Conservation (phyloP, 1,140 invertebrate species). For the Phymastichus coffea region DNA sequence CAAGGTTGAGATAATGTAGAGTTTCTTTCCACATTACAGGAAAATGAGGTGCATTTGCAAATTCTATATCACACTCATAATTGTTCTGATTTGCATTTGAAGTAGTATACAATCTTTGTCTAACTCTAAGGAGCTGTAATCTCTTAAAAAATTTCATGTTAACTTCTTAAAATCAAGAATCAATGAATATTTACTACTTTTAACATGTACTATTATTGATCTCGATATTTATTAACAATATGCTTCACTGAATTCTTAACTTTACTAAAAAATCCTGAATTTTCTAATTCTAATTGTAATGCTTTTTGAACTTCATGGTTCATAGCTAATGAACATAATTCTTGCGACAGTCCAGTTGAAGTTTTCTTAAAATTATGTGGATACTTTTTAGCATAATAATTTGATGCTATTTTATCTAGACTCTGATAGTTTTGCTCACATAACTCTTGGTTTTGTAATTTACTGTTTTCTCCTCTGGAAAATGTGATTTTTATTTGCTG, state of each 20-base stretch:
- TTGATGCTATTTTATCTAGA: conserved; percentile 69
- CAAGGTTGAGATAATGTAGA: conserved; percentile 66
- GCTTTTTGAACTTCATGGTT: too few species aligned
- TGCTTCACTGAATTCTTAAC: neutral
- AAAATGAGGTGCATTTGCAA: conserved; percentile 54
- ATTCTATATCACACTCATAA: neutral
- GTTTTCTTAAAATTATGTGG: conserved; percentile 59
- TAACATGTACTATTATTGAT: neutral
- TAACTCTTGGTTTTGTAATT: conserved; percentile 56
- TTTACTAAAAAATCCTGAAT: conserved; percentile 40
- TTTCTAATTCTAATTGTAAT: conserved; percentile 62
- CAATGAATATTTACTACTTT: neutral
- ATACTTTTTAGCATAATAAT: conserved; percentile 70
- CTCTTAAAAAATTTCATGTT: neutral
- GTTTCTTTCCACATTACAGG: conserved; percentile 75
- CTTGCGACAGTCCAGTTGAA: conserved; percentile 66
- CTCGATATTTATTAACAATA: neutral
- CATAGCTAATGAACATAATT: conserved; percentile 71
- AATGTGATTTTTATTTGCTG: conserved; percentile 68
- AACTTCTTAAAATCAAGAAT: too few species aligned
- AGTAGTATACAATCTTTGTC: conserved; percentile 7
- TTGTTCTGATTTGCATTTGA: neutral
- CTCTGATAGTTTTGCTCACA: conserved; percentile 68
- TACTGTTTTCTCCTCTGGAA: conserved; percentile 59
- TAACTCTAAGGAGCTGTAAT: neutral